Percentiles rank a stretch among this genome's conserved stretches.
phyloP scores from a whole-genome alignment of 2,888 invertebrate genomes.

The Apodemia zela region DNA sequence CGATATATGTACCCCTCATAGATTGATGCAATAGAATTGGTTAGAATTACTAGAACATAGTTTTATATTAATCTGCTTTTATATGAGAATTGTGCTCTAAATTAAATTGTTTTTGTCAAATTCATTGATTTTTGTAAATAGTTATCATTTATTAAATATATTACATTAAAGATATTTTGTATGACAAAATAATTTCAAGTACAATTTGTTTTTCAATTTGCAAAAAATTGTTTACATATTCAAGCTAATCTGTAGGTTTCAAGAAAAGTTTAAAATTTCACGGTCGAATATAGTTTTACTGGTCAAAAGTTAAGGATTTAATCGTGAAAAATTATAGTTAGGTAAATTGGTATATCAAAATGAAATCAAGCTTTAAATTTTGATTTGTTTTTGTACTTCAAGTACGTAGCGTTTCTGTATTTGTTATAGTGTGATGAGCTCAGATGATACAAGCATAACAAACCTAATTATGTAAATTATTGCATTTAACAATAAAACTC shows the following conservation, averaged over 20 bases:
- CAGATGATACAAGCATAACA: neutral
- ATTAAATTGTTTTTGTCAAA: neutral
- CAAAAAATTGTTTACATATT: neutral
- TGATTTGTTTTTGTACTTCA: neutral
- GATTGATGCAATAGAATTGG: neutral
- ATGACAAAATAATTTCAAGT: conserved; percentile 6
- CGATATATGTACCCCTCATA: neutral
- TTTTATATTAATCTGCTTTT: neutral
- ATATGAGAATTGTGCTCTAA: neutral
- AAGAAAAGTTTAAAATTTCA: neutral
- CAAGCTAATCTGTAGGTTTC: neutral
- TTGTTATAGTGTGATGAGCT: neutral
- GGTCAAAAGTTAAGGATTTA: neutral
- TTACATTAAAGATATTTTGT: neutral
- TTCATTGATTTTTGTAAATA: conserved; percentile 3
- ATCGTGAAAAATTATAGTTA: neutral
- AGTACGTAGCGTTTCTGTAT: conserved; percentile 7
- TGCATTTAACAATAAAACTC: too few species aligned
- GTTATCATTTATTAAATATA: neutral
- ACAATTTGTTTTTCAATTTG: neutral
- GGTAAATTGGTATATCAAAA: neutral
- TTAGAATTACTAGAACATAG: conserved; percentile 1
- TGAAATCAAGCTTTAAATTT: conserved; percentile 15
- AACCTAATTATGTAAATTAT: neutral
- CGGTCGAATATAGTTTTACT: neutral